A percentile compares a stretch with the other conserved stretches of the same genome.
Conservation (phyloP, 1,140 invertebrate genomes). For the Nasonia vitripennis region DNA sequence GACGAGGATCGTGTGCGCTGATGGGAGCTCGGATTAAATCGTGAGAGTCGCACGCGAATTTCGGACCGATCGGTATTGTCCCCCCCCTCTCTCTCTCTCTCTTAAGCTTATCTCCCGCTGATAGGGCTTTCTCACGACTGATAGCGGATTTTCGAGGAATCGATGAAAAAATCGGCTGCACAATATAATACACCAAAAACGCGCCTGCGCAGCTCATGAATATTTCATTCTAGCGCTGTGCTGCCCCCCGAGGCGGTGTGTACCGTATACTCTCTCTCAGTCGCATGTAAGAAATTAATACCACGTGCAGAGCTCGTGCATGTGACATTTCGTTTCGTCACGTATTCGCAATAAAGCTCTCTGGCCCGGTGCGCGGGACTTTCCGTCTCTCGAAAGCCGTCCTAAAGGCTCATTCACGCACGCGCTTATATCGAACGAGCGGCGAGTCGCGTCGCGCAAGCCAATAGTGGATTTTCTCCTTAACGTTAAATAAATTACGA, state of each 20-base stretch:
- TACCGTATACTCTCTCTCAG: neutral
- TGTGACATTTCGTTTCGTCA: slow-evolving; percentile 28
- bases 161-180: neutral
- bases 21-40: slow-evolving; percentile 30
- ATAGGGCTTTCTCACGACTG: neutral
- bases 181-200: neutral
- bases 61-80: neutral
- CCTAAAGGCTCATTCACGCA: slow-evolving; percentile 8
- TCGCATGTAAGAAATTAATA: slow-evolving; percentile 24
- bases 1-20: slow-evolving; percentile 9
- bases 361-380: neutral
- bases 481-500: slow-evolving; percentile 42
- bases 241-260: neutral
- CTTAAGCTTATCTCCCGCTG: neutral
- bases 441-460: slow-evolving; percentile 15
- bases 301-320: neutral
- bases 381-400: slow-evolving; percentile 21
- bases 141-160: neutral
- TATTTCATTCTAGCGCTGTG: neutral
- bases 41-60: slow-evolving; percentile 35
- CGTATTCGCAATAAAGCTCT: slow-evolving; percentile 39
- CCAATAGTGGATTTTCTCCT: slow-evolving; percentile 40
- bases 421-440: neutral
- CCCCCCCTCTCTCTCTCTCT: neutral
- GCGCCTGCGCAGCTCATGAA: neutral